Conservation (phyloP, 1,140 invertebrate species). For the Pristionchus pacificus region DNA sequence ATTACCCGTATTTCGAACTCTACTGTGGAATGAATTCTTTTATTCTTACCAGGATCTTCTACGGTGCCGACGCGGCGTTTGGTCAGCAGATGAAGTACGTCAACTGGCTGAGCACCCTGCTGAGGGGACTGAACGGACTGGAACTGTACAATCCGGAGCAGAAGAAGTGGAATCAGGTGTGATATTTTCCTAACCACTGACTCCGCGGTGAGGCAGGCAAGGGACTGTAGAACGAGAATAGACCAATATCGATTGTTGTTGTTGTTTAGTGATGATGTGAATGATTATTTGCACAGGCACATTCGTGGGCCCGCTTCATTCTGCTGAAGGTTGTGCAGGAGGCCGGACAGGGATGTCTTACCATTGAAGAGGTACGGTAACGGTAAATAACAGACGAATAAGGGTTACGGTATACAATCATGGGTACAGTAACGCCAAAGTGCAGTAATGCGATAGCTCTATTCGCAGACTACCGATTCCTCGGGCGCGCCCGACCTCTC, state of each 20-base stretch:
- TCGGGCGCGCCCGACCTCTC: constrained; percentile 67
- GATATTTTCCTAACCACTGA: too few species aligned
- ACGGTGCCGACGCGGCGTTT: constrained; percentile 71
- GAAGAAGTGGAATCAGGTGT: constrained; percentile 77
- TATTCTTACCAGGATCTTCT: constrained; percentile 74
- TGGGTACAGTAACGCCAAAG: too few species aligned
- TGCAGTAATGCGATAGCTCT: too few species aligned
- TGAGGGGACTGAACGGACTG: constrained; percentile 76
- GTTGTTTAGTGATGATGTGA: too few species aligned
- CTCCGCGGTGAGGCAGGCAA: neutral
- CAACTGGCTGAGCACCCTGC: constrained; percentile 83
- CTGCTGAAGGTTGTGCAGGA: constrained; percentile 79
- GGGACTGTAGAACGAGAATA: neutral
- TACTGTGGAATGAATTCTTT: too few species aligned
- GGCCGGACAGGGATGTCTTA: constrained; percentile 77
- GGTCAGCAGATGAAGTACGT: constrained; percentile 81
- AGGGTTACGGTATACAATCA: constrained; percentile 63
- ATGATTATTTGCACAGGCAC: too few species aligned
- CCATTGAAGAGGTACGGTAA: constrained; percentile 66
- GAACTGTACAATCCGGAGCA: constrained; percentile 85
- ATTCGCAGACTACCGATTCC: neutral
- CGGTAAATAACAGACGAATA: too few species aligned
- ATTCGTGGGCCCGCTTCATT: constrained; percentile 81
- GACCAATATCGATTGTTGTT: too few species aligned
- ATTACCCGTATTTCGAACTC: too few species aligned